Evolutionary conservation across 2,113 vertebrate genomes (phyloP), one percentile per base, ranked within the genome.

Genomic region (Fukomys damarensis): DNA sequence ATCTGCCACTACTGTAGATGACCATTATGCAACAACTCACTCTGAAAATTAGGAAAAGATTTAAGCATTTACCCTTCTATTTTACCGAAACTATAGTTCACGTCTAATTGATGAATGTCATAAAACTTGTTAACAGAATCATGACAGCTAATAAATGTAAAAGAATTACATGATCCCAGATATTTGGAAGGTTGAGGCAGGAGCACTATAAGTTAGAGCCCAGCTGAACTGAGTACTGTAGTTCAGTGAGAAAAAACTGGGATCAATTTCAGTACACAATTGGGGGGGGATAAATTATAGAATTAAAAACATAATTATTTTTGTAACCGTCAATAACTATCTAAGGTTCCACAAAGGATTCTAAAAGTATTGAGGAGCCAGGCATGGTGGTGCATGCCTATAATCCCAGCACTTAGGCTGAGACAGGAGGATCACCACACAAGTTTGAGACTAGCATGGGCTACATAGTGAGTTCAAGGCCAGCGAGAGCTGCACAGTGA

Each of bases 41-140:
- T 94, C 72, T 83, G 43, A 83, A 96, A 87, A 72, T 65, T 54
- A 79, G 46, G 20, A 76, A 79, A 91, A 83, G 19, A 93, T 84
- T 80, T 89, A 76, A 93, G 58, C 49, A 76, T 95, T 56, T 86
- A 94, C 46, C 80, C 56, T 76, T 43, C 68, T 41, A 46, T 91
- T 84, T 87, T 54, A 70, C 5, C n/a, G 28, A 30, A 72, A 72
- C 9, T 74, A 4, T 24, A 85, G 56, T 91, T 96, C 41, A 76
- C 24, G 68, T 54, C 58, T 77, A 93, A 35, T 14, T 74, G 41
- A 87, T 79, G 8, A 89, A 93, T 19, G 32, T 85, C 85, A 80
- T 56, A 86, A 96, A 92, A 5, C 35, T 68, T 89, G 7, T 59
- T 93, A 88, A 91, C 22, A 91, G 11, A 81, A 93, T 22, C 91